Conservation (phyloP, 2,797 vertebrate genomes). For the Spatula versicolor region DNA sequence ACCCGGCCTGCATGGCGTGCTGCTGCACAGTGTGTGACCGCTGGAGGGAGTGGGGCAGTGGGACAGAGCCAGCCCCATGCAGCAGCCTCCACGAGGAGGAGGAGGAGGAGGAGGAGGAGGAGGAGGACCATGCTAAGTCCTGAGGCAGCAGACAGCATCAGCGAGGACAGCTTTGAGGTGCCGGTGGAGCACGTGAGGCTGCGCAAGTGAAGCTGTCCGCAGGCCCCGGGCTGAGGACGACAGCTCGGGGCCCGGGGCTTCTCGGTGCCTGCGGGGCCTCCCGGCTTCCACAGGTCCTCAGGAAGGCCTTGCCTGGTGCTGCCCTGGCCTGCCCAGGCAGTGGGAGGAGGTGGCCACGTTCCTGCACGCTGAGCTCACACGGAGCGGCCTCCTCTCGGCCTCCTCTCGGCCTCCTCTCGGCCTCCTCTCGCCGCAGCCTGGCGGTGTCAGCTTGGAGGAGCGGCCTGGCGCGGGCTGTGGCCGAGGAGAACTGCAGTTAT, state of each 20-base stretch:
- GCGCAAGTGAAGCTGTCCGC: fast-evolving
- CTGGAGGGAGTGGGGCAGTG: not conserved
- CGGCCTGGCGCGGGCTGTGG: fast-evolving
- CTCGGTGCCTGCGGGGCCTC: not conserved
- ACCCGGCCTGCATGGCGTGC: not conserved
- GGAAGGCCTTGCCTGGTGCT: not conserved
- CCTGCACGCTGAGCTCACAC: not conserved
- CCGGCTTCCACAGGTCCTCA: not conserved
- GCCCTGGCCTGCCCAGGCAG: not conserved
- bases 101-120: not conserved
- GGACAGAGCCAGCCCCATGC: not conserved
- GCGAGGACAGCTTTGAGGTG: not conserved
- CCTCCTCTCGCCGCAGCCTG: not conserved
- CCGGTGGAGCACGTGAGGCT: fast-evolving
- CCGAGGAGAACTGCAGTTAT: not conserved
- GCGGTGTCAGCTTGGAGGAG: not conserved
- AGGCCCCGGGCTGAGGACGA: not conserved
- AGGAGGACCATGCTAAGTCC: not conserved
- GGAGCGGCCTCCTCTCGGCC: not conserved
- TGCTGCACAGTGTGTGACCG: fast-evolving
- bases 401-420: not conserved
- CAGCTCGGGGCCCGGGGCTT: not conserved
- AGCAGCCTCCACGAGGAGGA: not conserved
- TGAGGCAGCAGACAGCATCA: not conserved
- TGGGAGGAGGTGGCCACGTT: not conserved